Evolutionary conservation across 2,113 vertebrate genomes (phyloP).

Genomic region (pig (Sus scrofa)): T2T-Sscrofa CM000812.6:27806001-27806500

Average conservation of each 20-base stretch:
- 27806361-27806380: neutral
- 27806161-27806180: neutral
- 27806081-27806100: no score
- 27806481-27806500: neutral
- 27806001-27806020: neutral
- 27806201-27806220: neutral
- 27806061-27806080: neutral
- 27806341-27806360: neutral
- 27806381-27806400: neutral
- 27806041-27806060: neutral
- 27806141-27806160: neutral
- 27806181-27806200: neutral
- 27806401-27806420: neutral
- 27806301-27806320: neutral
- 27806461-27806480: neutral
- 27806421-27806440: neutral
- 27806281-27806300: neutral
- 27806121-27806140: neutral
- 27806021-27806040: neutral
- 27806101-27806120: neutral
- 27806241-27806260: neutral
- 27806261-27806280: neutral
- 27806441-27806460: neutral
- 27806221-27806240: neutral
- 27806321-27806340: neutral